phyloP scores from a whole-genome alignment of 1,140 invertebrate species.

The Drosophila seguyi region DNA sequence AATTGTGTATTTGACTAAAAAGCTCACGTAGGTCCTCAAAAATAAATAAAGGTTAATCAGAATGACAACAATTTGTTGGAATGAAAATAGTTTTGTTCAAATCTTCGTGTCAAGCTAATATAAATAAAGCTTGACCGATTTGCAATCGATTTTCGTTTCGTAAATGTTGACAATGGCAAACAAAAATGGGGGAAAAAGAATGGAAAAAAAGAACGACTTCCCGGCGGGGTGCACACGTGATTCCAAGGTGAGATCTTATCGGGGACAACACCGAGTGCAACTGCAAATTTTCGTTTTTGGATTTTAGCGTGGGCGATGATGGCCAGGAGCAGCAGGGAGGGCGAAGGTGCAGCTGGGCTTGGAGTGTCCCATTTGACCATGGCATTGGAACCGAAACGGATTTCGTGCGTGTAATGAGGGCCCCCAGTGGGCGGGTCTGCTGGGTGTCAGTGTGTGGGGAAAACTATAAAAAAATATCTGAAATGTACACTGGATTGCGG shows the following conservation, averaged over 20 bases:
- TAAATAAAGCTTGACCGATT: constrained; percentile 47
- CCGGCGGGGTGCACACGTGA: constrained; percentile 33
- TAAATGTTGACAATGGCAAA: constrained; percentile 59
- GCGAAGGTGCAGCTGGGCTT: constrained; percentile 8
- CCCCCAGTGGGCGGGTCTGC: constrained; percentile 32
- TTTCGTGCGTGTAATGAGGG: constrained; percentile 58
- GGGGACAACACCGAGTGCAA: constrained; percentile 35
- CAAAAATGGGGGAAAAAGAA: constrained; percentile 16
- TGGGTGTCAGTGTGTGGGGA: constrained; percentile 15
- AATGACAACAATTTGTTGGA: constrained; percentile 12
- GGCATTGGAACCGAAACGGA: constrained; percentile 48
- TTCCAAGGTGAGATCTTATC: constrained; percentile 68
- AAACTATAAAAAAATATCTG: constrained; percentile 38
- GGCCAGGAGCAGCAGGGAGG: neutral
- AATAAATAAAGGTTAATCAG: constrained; percentile 1
- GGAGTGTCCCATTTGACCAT: constrained; percentile 44
- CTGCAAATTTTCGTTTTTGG: constrained; percentile 56
- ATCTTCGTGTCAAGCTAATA: constrained; percentile 29
- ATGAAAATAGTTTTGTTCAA: constrained; percentile 1
- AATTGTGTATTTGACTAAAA: neutral
- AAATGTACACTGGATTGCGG: constrained; percentile 20
- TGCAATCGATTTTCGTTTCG: constrained; percentile 54
- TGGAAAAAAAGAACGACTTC: constrained; percentile 14
- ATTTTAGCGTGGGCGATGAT: constrained; percentile 35
- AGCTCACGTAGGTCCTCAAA: neutral